Conservation (phyloP, 2,888 invertebrate species). For the Elegia similella region DNA sequence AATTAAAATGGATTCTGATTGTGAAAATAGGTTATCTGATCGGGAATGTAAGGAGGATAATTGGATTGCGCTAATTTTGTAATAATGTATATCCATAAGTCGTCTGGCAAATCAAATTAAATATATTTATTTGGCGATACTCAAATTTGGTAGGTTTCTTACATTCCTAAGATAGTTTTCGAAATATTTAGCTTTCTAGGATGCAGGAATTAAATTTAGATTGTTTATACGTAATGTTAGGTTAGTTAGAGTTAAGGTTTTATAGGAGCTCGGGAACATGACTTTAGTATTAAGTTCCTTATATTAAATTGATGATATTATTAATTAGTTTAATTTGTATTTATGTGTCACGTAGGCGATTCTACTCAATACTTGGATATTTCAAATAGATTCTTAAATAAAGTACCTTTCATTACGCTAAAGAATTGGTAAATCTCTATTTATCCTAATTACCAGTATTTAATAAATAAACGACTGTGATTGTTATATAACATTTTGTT, state of each 20-base stretch:
- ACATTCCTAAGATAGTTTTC: conserved; percentile 53
- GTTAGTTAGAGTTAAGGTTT: conserved; percentile 64
- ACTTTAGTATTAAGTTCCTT: conserved; percentile 75
- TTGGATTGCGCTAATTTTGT: neutral
- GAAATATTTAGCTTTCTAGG: conserved; percentile 73
- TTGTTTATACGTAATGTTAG: conserved; percentile 68
- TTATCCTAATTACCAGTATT: conserved; percentile 77
- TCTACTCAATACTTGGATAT: conserved; percentile 53
- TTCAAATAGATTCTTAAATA: conserved; percentile 51
- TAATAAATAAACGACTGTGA: conserved; percentile 81
- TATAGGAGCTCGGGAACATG: conserved; percentile 78
- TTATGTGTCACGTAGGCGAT: conserved; percentile 32
- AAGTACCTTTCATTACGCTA: conserved; percentile 64
- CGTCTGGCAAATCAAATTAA: no score
- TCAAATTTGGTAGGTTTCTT: neutral
- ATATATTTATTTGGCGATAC: neutral
- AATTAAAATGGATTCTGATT: conserved; percentile 37
- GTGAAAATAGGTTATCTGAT: conserved; percentile 20
- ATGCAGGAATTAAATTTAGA: conserved; percentile 54
- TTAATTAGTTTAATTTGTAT: conserved; percentile 17
- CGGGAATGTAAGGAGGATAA: conserved; percentile 3
- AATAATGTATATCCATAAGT: neutral
- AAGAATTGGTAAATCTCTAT: conserved; percentile 74
- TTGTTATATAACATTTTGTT: conserved; percentile 62
- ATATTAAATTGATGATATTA: conserved; percentile 25